phyloP scores from a whole-genome alignment of 1,140 invertebrate genomes.

The Bombyx mandarina region DNA sequence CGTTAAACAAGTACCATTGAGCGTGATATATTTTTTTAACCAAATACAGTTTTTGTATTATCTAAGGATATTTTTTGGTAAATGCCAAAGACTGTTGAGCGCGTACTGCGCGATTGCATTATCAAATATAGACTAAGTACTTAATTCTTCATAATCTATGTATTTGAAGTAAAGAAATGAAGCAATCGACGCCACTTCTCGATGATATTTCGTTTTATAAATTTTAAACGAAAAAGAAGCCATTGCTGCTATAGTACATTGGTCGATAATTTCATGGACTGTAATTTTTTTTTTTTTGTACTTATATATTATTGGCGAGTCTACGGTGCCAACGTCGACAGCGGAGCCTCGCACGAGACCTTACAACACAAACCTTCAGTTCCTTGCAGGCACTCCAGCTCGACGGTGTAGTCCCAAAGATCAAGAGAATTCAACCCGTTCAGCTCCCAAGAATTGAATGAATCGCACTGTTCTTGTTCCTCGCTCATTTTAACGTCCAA shows the following conservation, averaged over 20 bases:
- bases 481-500: slow-evolving; percentile 44
- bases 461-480: slow-evolving; percentile 54
- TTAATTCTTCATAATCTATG: neutral
- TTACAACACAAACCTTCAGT: slow-evolving; percentile 76
- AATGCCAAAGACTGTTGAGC: neutral
- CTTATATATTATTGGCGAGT: slow-evolving; percentile 23
- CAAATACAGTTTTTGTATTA: no score
- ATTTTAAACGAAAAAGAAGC: neutral
- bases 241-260: neutral
- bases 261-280: slow-evolving; percentile 24
- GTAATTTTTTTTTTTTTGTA: slow-evolving; percentile 35
- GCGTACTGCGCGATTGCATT: neutral
- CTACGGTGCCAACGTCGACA: slow-evolving; percentile 10
- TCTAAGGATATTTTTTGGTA: neutral
- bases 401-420: slow-evolving; percentile 86
- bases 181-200: no score
- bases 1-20: no score
- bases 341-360: slow-evolving; percentile 38
- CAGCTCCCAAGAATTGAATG: slow-evolving; percentile 66
- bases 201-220: neutral
- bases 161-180: neutral
- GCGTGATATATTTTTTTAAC: no score
- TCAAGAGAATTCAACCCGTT: slow-evolving; percentile 79
- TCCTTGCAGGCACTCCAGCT: slow-evolving; percentile 81
- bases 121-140: neutral